Conservation (phyloP, 2,113 vertebrate species). For the Thunnus maccoyii region DNA sequence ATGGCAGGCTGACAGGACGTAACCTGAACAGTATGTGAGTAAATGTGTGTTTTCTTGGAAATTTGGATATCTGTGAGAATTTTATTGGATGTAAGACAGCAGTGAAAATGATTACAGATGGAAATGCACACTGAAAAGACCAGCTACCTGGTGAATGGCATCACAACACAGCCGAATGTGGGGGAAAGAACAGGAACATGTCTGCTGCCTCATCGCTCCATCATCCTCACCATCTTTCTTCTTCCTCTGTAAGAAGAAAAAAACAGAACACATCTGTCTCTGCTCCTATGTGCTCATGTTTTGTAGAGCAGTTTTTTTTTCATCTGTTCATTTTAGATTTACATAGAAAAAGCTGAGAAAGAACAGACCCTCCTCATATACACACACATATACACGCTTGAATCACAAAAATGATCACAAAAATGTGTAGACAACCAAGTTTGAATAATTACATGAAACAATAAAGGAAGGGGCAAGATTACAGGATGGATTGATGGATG, state of each 20-base stretch:
- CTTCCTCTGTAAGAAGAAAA: neutral
- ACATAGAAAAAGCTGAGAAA: constrained; percentile 47
- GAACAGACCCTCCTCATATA: constrained; percentile 46
- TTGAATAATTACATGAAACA: constrained; percentile 4
- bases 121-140: neutral
- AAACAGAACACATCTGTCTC: constrained; percentile 32
- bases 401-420: neutral
- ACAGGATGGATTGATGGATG: constrained; percentile 9
- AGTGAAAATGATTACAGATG: constrained; percentile 44
- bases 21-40: constrained; percentile 43
- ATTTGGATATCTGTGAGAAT: constrained; percentile 43
- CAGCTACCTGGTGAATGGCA: constrained; percentile 1
- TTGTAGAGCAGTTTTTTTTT: neutral
- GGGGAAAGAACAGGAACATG: constrained; percentile 11
- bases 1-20: constrained; percentile 31
- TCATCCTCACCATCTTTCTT: constrained; percentile 31
- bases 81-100: constrained; percentile 53
- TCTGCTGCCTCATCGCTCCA: constrained; percentile 34
- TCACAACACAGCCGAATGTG: neutral
- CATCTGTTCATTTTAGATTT: constrained; percentile 46
- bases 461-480: constrained; percentile 17
- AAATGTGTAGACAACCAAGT: constrained; percentile 4
- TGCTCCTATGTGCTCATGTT: constrained; percentile 24
- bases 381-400: neutral
- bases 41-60: constrained; percentile 48